Evolutionary conservation across 1,140 invertebrate species (phyloP), one percentile per base, ranked within the genome.

Genomic region (Microplitis mediator): DNA sequence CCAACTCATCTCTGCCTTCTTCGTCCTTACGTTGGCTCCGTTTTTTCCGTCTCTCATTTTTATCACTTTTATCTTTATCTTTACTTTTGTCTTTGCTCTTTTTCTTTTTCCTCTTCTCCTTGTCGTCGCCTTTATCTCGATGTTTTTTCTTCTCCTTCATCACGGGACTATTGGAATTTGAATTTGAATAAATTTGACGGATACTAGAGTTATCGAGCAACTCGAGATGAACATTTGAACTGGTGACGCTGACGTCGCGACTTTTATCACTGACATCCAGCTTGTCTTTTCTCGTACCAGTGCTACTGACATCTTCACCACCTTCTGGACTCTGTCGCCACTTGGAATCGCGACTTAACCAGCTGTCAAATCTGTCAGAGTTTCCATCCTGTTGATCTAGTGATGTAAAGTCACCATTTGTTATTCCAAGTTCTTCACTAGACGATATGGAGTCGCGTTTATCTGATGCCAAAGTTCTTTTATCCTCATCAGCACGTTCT

Each of bases 311-410:
- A 78, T 91, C 90, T 80, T 91, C 90, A 13, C 90, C 90, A 60
- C 90, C 90, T 81, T 91, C 90, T 0, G 90, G 90, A 78, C 90
- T 91, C 70, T 89, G 84, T 68, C 90, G 81, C 88, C 89, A 90
- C 75, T 89, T 90, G 0, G 89, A 88, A 80, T 89, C 89, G 3
- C 82, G 78, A 34, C 84, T 82, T 13, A 90, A 81, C 90, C 90
- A 91, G 51, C 80, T 88, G 74, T 90, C 89, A 68, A 90, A 88
- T 1, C 86, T 85, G 52, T 90, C 89, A 0, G 88, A 88, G 71
- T 85, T 89, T 3, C 84, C 77, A 56, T 89, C 88, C 6, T 87
- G 88, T 78, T 89, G 84, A 60, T 79, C 82, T 3, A 71, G 36
- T 0, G 88, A 85, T 5, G 14, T n/a, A 51, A 86, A 87, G 70